These are phyloP conservation scores for Apodemus speciosus DNA, from an alignment of 2,113 vertebrate genomes.

Conservation along the genomic window DNA sequence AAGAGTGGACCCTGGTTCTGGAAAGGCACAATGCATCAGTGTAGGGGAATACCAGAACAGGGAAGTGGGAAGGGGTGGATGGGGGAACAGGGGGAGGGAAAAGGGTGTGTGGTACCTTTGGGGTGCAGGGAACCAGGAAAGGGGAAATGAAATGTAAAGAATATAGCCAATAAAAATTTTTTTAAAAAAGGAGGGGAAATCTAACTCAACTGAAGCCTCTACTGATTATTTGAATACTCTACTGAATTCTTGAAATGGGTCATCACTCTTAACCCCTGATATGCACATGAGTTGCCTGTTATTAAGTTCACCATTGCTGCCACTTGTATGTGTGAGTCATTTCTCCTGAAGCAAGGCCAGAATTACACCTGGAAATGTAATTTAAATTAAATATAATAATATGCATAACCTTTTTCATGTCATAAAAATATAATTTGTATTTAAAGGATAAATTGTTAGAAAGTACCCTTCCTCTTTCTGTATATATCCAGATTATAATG, in stretches of 20 bases:
- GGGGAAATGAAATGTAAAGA: too few species aligned
- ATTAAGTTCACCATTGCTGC: conserved; percentile 57
- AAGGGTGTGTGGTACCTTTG: too few species aligned
- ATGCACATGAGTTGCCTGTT: conserved; percentile 34
- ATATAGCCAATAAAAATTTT: too few species aligned
- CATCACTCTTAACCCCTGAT: conserved; percentile 28
- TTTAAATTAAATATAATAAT: conserved; percentile 70
- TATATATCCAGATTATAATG: neutral
- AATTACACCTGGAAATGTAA: conserved; percentile 29
- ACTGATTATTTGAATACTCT: conserved; percentile 42
- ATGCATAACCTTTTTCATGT: conserved; percentile 12
- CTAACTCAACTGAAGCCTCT: conserved; percentile 46
- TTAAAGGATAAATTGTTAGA: conserved; percentile 44
- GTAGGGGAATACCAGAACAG: too few species aligned
- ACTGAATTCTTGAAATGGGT: conserved; percentile 60
- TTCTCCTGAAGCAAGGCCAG: conserved; percentile 56
- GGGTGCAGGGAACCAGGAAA: too few species aligned
- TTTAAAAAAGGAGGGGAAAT: conserved; percentile 56
- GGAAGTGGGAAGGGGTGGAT: too few species aligned
- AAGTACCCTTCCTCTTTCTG: neutral
- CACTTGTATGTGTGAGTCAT: conserved; percentile 54
- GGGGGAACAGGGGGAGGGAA: too few species aligned
- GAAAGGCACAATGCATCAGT: too few species aligned
- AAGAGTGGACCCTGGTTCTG: too few species aligned
- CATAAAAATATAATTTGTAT: conserved; percentile 28